A percentile compares a stretch with the other conserved stretches of the same genome.
These are phyloP conservation scores for Nothobranchius kuhntae DNA, from an alignment of 2,113 vertebrate species.

Conservation along the genomic window DNA sequence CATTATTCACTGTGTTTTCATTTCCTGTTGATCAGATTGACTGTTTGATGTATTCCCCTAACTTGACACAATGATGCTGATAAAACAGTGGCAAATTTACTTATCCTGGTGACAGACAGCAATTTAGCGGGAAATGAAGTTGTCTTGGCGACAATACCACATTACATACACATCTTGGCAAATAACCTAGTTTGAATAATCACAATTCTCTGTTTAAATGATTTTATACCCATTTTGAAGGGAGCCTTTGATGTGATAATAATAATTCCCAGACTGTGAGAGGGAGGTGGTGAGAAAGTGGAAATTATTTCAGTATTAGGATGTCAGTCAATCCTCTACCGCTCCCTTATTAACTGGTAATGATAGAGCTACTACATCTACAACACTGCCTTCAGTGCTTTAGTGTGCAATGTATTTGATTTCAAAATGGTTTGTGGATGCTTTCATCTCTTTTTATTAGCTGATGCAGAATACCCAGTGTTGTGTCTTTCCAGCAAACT, in stretches of 20 bases:
- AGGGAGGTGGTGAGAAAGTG: conserved; percentile 84
- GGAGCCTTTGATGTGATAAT: conserved; percentile 96
- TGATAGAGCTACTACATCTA: conserved; percentile 88
- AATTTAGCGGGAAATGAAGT: conserved; percentile 95
- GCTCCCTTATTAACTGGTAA: conserved; percentile 93
- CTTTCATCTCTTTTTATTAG: conserved; percentile 56
- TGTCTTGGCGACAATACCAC: conserved; percentile 85
- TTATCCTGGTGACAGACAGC: conserved; percentile 93
- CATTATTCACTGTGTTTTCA: conserved; percentile 81
- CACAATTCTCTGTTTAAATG: conserved; percentile 96
- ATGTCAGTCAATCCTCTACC: conserved; percentile 92
- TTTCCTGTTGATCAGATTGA: conserved; percentile 91
- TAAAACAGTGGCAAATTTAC: conserved; percentile 93
- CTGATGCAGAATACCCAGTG: conserved; percentile 32
- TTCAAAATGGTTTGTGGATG: conserved; percentile 37
- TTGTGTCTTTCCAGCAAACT: conserved; percentile 12
- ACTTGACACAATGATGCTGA: conserved; percentile 86
- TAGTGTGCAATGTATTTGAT: conserved; percentile 44
- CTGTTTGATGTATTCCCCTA: conserved; percentile 82
- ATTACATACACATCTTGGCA: conserved; percentile 83
- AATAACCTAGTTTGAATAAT: conserved; percentile 98
- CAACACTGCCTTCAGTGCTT: conserved; percentile 80
- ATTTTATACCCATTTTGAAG: conserved; percentile 90
- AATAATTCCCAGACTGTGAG: conserved; percentile 89
- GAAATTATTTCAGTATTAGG: conserved; percentile 95